Conservation (phyloP, 2,113 vertebrate genomes). For the Bos javanicus region DNA sequence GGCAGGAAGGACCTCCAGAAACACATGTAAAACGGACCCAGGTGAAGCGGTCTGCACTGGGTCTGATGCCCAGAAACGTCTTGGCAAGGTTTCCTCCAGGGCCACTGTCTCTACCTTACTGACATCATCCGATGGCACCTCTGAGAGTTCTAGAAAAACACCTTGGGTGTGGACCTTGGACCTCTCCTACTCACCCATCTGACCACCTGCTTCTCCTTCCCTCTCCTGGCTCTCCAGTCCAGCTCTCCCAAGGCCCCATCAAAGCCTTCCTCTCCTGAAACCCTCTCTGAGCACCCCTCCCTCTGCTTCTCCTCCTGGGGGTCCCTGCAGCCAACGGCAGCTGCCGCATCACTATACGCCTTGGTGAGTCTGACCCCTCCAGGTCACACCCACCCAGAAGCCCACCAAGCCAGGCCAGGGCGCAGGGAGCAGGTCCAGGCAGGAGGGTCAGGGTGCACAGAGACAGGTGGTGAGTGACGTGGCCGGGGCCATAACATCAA, state of each 20-base stretch:
- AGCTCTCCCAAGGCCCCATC: neutral
- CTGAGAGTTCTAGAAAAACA: neutral
- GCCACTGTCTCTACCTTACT: neutral
- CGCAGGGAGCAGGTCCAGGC: neutral
- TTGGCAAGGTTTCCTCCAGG: neutral
- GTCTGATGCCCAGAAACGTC: neutral
- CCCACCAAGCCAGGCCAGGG: neutral
- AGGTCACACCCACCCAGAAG: neutral
- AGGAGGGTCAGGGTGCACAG: neutral
- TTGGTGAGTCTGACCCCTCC: neutral
- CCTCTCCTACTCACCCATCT: neutral
- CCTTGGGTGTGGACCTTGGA: neutral
- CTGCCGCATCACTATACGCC: neutral
- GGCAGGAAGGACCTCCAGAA: neutral
- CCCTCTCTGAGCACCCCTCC: neutral
- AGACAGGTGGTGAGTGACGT: accelerated
- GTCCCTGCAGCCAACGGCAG: neutral
- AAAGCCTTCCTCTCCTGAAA: neutral
- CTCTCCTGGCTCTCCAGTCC: neutral
- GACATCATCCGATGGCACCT: accelerated
- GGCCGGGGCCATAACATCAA: accelerated
- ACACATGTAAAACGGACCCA: neutral
- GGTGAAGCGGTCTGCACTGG: accelerated
- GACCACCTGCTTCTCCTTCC: neutral
- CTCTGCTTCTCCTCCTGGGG: neutral